phyloP scores from a whole-genome alignment of 1,140 invertebrate genomes.

The Ctenoplectra terminalis region DNA sequence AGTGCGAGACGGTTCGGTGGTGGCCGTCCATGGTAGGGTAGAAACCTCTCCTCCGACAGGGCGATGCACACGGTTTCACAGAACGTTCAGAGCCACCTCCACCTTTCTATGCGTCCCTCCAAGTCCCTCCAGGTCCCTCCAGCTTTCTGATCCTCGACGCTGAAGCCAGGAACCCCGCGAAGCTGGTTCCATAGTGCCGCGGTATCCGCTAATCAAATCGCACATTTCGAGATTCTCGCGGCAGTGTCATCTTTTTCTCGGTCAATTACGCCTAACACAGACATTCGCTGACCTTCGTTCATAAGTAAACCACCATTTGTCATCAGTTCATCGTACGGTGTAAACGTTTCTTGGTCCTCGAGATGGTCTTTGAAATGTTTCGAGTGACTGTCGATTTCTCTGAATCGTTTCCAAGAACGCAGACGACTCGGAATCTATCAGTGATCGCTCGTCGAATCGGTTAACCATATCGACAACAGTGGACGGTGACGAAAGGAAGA shows the following conservation, averaged over 20 bases:
- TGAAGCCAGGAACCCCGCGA: constrained; percentile 56
- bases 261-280: neutral
- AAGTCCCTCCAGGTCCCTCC: constrained; percentile 55
- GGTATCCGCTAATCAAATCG: constrained; percentile 77
- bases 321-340: neutral
- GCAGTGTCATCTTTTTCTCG: neutral
- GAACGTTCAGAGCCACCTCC: constrained; percentile 63
- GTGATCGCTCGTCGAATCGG: neutral
- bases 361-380: neutral
- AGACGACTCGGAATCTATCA: neutral
- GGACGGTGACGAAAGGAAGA: neutral
- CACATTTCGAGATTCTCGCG: constrained; percentile 63
- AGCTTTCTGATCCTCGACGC: constrained; percentile 44
- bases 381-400: neutral
- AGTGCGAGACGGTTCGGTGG: constrained; percentile 59
- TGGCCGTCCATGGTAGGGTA: constrained; percentile 59
- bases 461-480: neutral
- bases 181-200: constrained; percentile 74
- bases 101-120: constrained; percentile 62
- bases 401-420: neutral
- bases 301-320: too few relatives aligned
- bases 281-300: neutral
- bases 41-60: constrained; percentile 66
- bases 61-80: constrained; percentile 64
- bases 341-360: neutral